Base-by-base conservation (phyloP, 2,797 vertebrate species). In the Tamandua tetradactyla region DNA sequence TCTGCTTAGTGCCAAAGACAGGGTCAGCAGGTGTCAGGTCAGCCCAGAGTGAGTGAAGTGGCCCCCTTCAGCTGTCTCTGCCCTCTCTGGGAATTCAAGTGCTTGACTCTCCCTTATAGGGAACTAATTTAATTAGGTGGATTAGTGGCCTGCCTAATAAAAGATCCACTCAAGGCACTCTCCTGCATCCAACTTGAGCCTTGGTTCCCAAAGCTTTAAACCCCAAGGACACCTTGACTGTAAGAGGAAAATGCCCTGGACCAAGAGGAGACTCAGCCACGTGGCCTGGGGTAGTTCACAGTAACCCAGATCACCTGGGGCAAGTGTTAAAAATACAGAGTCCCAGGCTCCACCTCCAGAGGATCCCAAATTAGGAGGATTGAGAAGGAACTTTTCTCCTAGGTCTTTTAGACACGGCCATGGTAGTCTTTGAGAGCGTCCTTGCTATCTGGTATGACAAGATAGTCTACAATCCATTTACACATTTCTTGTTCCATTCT, bases 71-170 rank as follows among this genome's bases (percentile, higher is more conserved):
- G 57, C 81, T 42, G 44, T 59, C 55, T 84, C 76, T 79, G 52
- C 42, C 57, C 2, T 7, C 25, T 30, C 61, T 89, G 69, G 49
- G 79, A 93, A 90, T 85, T 68, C 61, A 89, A 92, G 47, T 55
- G 62, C 59, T 91, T 37, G 17, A 47, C 59, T 62, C 18, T 15
- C 0, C 62, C 25, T 40, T 80, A n/a, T 23, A 85, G 78, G 57
- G 61, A 92, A 79, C 23, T 82, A 90, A 94, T 88, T 64, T 30
- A 86, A 91, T 55, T 85, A 84, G 42, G 78, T 74, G 76, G 37
- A 40, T 84, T 76, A 27, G 2, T 22, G 42, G 42, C 68, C 49
- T 72, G 35, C n/a, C 76, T 25, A 44, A 37, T 78, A 75, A 78
- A 40, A 75, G 68, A 79, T 9, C 61, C 81, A 87, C 52, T 76